Evolutionary conservation across 2,888 invertebrate species (phyloP), one percentile per base, ranked within the genome.

Genomic region (Gymnoscelis rufifasciata): DNA sequence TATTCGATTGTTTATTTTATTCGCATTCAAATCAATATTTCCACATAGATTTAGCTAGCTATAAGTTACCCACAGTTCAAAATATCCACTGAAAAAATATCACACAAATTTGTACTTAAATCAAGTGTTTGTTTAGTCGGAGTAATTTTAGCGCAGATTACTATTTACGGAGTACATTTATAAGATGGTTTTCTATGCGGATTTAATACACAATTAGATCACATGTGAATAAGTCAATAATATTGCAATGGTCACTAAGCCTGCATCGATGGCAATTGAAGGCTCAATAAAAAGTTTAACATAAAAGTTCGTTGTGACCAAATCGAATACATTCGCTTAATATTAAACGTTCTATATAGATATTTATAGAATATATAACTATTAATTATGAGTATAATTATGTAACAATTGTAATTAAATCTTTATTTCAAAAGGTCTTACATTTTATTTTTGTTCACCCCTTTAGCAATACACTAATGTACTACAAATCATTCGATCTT

Each of bases 381-480:
- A 84, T 83, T 82, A 83, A 79, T 79, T 81, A 86, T 80, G 77
- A 87, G 69, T 83, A 84, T 78, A 78, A 81, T 83, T 84, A 88
- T 87, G 86, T 87, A 87, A 84, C 80, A 72, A 88, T 83, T 87
- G 84, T 86, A 87, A 88, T 88, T 88, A 87, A 86, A 88, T 78
- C 84, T 83, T 88, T 87, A 87, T 87, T 87, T 88, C 80, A 83
- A 83, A 53, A 51, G 59, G 19, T 19, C 60, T 57, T 62, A 59
- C 45, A 62, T 68, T 83, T 82, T 77, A 40, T 46, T 68, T 48
- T 23, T 8, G n/a, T 2, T 29, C 24, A 7, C 29, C 13, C 3
- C 12, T 19, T 7, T 3, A 10, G 11, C 26, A 26, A 6, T 6
- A n/a, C n/a, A n/a, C n/a, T n/a, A n/a, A n/a, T n/a, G n/a, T n/a